These are phyloP conservation scores for Diplazon laetatorius DNA, from an alignment of 2,888 invertebrate genomes.

Conservation along the genomic window DNA sequence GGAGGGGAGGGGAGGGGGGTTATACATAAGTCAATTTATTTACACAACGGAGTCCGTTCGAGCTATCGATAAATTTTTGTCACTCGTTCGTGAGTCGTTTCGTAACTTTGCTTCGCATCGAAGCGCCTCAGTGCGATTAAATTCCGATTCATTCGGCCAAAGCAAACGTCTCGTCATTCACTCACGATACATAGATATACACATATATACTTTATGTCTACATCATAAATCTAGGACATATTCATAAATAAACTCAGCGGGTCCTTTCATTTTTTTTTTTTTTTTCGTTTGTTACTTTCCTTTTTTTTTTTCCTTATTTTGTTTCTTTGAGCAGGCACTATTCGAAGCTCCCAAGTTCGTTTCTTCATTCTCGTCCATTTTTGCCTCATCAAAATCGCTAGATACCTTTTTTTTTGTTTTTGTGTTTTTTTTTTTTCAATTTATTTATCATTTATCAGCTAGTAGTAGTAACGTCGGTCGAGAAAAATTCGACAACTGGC, in stretches of 20 bases:
- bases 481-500: constrained; percentile 33
- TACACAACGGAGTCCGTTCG: constrained; percentile 51
- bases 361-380: constrained; percentile 34
- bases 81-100: constrained; percentile 1
- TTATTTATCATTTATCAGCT: constrained; percentile 6
- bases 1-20: no score
- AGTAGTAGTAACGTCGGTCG: constrained; percentile 41
- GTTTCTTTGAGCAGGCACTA: constrained; percentile 80
- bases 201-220: constrained; percentile 51
- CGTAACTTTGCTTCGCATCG: no score
- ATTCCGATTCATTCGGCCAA: constrained; percentile 12
- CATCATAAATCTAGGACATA: constrained; percentile 65
- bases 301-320: constrained; percentile 18
- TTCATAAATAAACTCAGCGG: constrained; percentile 58
- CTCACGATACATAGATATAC: constrained; percentile 36
- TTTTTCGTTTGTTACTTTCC: constrained; percentile 9
- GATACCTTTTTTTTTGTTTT: constrained; percentile 42
- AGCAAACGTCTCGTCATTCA: constrained; percentile 27
- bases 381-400: constrained; percentile 52
- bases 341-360: constrained; percentile 79
- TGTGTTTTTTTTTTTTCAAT: constrained; percentile 24
- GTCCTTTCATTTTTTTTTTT: constrained; percentile 25
- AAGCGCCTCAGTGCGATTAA: no score
- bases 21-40: constrained; percentile 58
- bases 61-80: constrained; percentile 13